Evolutionary conservation across 2,113 vertebrate species (phyloP).

Genomic region (Odocoileus virginianus): DNA sequence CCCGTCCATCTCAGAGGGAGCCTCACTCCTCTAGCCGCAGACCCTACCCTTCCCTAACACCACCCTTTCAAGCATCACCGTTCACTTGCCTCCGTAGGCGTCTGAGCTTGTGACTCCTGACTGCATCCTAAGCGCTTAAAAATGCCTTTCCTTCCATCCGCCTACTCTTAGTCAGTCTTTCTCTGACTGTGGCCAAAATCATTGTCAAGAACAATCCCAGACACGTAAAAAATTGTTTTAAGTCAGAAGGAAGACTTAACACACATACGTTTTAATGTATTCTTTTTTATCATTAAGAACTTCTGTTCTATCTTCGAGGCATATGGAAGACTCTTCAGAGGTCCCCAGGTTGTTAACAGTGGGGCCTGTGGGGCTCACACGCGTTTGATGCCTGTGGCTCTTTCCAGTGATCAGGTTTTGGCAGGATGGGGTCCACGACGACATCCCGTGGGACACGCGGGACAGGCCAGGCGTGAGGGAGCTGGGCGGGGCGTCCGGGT

Average conservation of each 20-base stretch:
- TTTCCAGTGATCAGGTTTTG: background rate
- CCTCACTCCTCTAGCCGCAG: accelerated
- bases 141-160: background rate
- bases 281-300: background rate
- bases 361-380: too few relatives aligned
- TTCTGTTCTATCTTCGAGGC: background rate
- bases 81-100: background rate
- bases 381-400: accelerated
- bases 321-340: background rate
- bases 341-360: background rate
- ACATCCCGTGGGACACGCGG: background rate
- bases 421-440: background rate
- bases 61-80: accelerated
- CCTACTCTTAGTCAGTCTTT: background rate
- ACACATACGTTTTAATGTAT: background rate
- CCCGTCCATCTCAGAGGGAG: accelerated
- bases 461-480: accelerated
- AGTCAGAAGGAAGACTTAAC: background rate
- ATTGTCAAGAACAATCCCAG: background rate
- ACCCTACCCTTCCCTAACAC: background rate
- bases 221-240: background rate
- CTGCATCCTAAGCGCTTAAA: background rate
- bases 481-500: accelerated
- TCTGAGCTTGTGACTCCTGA: background rate
- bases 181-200: background rate